A percentile compares a stretch with the other conserved stretches of the same genome.
Conservation (phyloP, 2,797 vertebrate genomes). For the Chiroxiphia lanceolata region DNA sequence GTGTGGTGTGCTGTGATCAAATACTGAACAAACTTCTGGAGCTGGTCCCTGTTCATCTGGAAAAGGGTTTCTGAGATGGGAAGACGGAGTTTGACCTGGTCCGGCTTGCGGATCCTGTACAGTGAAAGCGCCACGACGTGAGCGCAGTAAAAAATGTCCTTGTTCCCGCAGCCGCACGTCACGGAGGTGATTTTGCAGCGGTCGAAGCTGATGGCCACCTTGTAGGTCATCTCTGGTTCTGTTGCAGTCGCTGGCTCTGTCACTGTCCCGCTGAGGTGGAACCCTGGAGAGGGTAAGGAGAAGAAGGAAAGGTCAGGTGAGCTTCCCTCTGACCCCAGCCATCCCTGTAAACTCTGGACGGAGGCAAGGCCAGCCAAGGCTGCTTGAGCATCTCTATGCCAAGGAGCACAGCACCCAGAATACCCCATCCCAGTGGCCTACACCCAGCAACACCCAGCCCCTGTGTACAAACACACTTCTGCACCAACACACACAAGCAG, state of each 20-base stretch:
- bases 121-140: constrained; percentile 97
- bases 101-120: constrained; percentile 96
- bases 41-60: constrained; percentile 91
- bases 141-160: constrained; percentile 98
- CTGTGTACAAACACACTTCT: background rate
- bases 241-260: constrained; percentile 87
- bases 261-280: constrained; percentile 97
- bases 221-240: constrained; percentile 92
- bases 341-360: background rate
- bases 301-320: background rate
- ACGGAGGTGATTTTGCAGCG: constrained; percentile 99
- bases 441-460: background rate
- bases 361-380: background rate
- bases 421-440: background rate
- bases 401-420: background rate
- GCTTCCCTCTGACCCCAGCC: background rate
- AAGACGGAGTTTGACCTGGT: constrained; percentile 93
- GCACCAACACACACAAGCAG: background rate
- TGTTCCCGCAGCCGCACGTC: constrained; percentile 96
- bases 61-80: constrained; percentile 92
- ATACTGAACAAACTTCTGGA: constrained; percentile 91
- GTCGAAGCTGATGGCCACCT: constrained; percentile 98
- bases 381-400: accelerated
- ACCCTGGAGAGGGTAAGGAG: constrained; percentile 79
- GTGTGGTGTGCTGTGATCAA: constrained; percentile 88